Evolutionary conservation across 2,113 vertebrate species (phyloP).

Genomic region (Buteo buteo): DNA sequence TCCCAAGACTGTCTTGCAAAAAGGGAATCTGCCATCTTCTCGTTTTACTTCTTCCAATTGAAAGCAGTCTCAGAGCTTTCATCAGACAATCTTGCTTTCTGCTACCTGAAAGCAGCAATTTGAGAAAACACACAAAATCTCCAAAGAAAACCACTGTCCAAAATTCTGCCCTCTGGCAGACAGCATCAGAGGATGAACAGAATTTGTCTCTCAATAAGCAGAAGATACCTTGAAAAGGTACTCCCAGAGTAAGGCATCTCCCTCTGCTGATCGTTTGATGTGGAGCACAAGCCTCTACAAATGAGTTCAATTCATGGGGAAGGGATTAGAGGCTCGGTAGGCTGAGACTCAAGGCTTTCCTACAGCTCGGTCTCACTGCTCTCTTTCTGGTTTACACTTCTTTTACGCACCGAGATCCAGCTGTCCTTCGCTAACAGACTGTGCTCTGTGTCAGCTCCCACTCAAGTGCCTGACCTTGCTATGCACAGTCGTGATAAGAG

Average conservation of each 20-base stretch:
- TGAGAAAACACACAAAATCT: background rate
- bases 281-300: background rate
- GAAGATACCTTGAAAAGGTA: background rate
- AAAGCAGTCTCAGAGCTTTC: background rate
- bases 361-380: accelerated
- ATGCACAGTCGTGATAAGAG: accelerated
- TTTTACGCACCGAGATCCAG: too few relatives aligned
- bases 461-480: accelerated
- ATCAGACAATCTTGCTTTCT: background rate
- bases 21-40: background rate
- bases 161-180: background rate
- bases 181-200: background rate
- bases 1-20: background rate
- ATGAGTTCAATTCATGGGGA: background rate
- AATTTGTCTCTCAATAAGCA: background rate
- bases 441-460: background rate
- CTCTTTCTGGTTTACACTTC: background rate
- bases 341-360: background rate
- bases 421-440: too few relatives aligned
- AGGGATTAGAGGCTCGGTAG: background rate
- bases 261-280: background rate
- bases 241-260: too few relatives aligned
- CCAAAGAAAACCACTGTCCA: background rate
- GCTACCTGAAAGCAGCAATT: background rate
- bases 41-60: too few relatives aligned